These are phyloP conservation scores for Catocala fraxini DNA, from an alignment of 2,888 invertebrate species.

Conservation along the genomic window DNA sequence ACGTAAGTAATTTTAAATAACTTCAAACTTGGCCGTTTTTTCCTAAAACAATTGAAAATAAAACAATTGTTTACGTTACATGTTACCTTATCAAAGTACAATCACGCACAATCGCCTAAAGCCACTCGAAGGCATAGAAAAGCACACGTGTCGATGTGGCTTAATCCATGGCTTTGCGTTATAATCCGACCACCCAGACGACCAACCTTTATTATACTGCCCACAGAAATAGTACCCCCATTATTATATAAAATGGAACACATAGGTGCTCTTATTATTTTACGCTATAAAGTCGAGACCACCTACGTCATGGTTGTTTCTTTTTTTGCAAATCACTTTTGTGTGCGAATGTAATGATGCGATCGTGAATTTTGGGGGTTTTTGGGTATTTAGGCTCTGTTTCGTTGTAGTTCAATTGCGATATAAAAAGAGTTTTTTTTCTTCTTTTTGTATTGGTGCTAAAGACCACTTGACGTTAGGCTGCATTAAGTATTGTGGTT, in stretches of 20 bases:
- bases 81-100: constrained; percentile 61
- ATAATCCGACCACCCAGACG: constrained; percentile 85
- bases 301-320: constrained; percentile 68
- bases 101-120: constrained; percentile 74
- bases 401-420: constrained; percentile 43
- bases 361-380: constrained; percentile 83
- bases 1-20: no score
- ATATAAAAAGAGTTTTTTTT: constrained; percentile 40
- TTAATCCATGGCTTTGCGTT: constrained; percentile 80
- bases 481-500: constrained; percentile 27
- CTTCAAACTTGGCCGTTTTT: neutral
- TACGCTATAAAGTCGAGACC: constrained; percentile 80
- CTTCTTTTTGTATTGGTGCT: constrained; percentile 25
- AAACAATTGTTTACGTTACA: constrained; percentile 23
- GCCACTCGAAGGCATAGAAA: constrained; percentile 74
- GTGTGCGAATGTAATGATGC: constrained; percentile 80
- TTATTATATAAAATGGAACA: constrained; percentile 81
- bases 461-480: constrained; percentile 46
- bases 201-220: constrained; percentile 74
- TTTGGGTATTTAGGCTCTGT: constrained; percentile 60
- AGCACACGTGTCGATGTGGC: constrained; percentile 83
- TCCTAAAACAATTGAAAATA: neutral
- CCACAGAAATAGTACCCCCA: constrained; percentile 78
- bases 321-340: constrained; percentile 67
- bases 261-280: constrained; percentile 82